These are phyloP conservation scores for Mormyrus proboscirostris DNA, from an alignment of 2,797 vertebrate species.

Conservation along the genomic window DNA sequence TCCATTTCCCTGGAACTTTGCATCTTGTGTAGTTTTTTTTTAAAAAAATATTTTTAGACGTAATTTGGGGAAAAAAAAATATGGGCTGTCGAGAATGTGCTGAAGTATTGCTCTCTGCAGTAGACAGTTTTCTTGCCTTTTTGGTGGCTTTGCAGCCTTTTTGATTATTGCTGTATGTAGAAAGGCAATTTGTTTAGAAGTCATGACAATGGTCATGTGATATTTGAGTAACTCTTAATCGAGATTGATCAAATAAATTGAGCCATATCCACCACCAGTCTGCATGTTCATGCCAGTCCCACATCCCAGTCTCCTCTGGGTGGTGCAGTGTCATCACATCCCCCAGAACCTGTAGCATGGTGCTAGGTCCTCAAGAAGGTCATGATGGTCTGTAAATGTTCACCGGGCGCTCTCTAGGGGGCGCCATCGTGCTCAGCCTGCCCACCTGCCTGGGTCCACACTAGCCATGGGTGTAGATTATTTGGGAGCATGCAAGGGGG, in stretches of 20 bases:
- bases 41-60: neutral
- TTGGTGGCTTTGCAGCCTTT: neutral
- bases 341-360: neutral
- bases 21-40: conserved; percentile 29
- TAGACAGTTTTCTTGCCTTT: neutral
- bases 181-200: neutral
- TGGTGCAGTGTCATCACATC: neutral
- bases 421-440: neutral
- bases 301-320: neutral
- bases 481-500: neutral
- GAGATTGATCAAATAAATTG: neutral
- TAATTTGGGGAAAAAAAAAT: neutral
- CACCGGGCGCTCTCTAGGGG: neutral
- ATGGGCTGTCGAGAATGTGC: neutral
- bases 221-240: neutral
- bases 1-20: conserved; percentile 74
- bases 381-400: neutral
- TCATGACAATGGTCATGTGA: neutral
- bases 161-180: neutral
- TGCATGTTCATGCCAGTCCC: neutral
- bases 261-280: neutral
- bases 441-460: neutral
- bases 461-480: neutral
- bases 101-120: neutral
- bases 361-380: neutral